Percentiles rank a stretch among this genome's conserved stretches.
Conservation (phyloP, 92 coral and sea anemone species). For the Nematostella vectensis region DNA sequence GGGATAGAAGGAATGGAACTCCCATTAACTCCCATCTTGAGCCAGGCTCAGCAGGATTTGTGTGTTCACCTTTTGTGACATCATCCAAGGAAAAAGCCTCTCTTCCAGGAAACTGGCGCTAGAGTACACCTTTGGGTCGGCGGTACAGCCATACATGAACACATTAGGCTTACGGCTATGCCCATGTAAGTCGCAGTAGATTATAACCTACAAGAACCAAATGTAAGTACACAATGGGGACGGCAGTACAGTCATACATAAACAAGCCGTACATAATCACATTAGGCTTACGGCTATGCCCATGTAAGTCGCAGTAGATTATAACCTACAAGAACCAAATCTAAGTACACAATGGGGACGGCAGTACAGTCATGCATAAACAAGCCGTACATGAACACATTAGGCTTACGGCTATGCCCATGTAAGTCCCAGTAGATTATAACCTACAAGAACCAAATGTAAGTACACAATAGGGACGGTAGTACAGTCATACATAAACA, state of each 20-base stretch:
- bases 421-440: constrained; percentile 97
- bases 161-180: constrained; percentile 98
- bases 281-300: constrained; percentile 97
- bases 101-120: constrained; percentile 77
- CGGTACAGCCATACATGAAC: constrained; percentile 99
- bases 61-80: constrained; percentile 97
- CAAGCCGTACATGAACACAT: constrained; percentile 33
- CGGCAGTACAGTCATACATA: constrained; percentile 98
- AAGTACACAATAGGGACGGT: constrained; percentile 64
- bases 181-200: constrained; percentile 97
- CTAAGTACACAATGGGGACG: constrained; percentile 57
- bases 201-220: constrained; percentile 52
- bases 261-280: constrained; percentile 42
- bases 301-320: constrained; percentile 96
- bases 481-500: constrained; percentile 99
- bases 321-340: constrained; percentile 44
- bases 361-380: constrained; percentile 99
- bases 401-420: constrained; percentile 98
- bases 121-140: constrained; percentile 67
- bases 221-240: constrained; percentile 48
- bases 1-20: too few relatives aligned
- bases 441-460: constrained; percentile 34
- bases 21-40: too few relatives aligned
- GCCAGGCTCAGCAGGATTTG: too few relatives aligned
- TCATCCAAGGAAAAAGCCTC: constrained; percentile 96